These are phyloP conservation scores for Champsocephalus gunnari DNA, from an alignment of 2,797 vertebrate genomes.

Conservation along the genomic window DNA sequence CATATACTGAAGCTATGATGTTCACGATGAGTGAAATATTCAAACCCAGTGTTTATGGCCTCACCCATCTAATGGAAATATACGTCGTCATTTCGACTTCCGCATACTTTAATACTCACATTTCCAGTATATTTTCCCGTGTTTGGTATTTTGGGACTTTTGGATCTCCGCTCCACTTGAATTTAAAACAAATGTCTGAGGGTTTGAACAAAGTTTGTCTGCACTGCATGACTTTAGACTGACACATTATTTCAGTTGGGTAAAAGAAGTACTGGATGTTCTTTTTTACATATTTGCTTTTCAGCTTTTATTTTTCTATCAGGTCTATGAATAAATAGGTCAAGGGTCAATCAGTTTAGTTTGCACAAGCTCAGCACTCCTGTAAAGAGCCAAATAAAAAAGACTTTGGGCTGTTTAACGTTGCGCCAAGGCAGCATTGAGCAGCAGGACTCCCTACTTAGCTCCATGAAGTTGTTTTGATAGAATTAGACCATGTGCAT, in stretches of 20 bases:
- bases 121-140: not conserved
- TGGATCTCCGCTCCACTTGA: not conserved
- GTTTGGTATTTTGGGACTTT: conserved; percentile 2
- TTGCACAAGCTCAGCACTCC: conserved; percentile 26
- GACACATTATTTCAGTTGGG: not conserved
- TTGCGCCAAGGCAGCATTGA: conserved; percentile 35
- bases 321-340: conserved; percentile 25
- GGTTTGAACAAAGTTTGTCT: conserved; percentile 11
- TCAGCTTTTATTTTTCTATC: not conserved
- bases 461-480: conserved; percentile 53
- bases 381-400: conserved; percentile 59
- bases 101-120: not conserved
- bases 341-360: conserved; percentile 33
- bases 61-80: not conserved
- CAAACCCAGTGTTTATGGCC: not conserved
- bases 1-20: conserved; percentile 1
- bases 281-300: not conserved
- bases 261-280: not conserved
- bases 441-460: conserved; percentile 42
- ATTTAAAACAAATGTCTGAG: conserved; percentile 1
- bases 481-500: conserved; percentile 53
- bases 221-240: not conserved
- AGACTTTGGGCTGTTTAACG: conserved; percentile 57
- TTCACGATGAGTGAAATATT: conserved; percentile 9
- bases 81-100: not conserved